These are phyloP conservation scores for Heliconius congener DNA, from an alignment of 1,140 invertebrate species.

Conservation along the genomic window DNA sequence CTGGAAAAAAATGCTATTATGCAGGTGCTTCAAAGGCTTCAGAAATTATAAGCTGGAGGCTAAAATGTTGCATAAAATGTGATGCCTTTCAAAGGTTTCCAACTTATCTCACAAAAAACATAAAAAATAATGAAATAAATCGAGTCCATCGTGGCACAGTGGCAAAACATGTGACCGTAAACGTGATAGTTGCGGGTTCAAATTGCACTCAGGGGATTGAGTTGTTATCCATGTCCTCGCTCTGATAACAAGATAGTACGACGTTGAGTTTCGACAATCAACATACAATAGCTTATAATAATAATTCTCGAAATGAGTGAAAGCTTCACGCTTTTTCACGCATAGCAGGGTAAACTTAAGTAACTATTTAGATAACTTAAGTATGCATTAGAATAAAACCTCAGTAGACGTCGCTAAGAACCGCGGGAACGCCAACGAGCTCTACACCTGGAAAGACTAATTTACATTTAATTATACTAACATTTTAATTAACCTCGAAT, in stretches of 20 bases:
- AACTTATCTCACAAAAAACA: not conserved
- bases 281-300: no score
- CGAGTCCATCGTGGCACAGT: no score
- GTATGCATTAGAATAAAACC: constrained; percentile 1
- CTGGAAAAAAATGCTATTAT: not conserved
- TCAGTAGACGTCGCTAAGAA: constrained; percentile 32
- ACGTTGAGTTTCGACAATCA: no score
- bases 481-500: constrained; percentile 48
- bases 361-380: not conserved
- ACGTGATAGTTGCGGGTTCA: no score
- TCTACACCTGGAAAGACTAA: constrained; percentile 44
- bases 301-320: no score
- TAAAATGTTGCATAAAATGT: not conserved
- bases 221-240: not conserved
- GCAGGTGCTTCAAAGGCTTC: constrained; percentile 10
- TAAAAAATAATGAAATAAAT: not conserved
- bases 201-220: not conserved
- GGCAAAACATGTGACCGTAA: no score
- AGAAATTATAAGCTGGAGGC: not conserved
- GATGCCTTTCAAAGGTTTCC: not conserved
- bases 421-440: constrained; percentile 36
- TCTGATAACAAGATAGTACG: no score
- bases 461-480: constrained; percentile 52
- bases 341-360: not conserved
- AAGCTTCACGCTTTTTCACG: no score